Percentiles rank a stretch among this genome's conserved stretches.
These are phyloP conservation scores for Sarcophaga carnaria DNA, from an alignment of 2,888 invertebrate species.

Conservation along the genomic window DNA sequence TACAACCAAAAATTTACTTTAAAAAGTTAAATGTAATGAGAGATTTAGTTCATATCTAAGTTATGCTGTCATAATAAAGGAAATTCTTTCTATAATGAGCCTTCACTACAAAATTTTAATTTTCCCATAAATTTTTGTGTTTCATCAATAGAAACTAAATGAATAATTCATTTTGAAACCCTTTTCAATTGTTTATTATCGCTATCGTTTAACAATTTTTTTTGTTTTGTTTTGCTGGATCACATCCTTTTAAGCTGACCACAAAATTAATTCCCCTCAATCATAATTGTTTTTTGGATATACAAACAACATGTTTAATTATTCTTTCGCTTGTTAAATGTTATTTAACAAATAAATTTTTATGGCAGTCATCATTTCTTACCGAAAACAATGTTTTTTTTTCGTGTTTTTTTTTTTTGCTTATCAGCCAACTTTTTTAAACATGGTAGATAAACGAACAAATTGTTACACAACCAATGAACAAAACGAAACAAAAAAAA, in stretches of 20 bases:
- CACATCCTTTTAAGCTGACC: constrained; percentile 22
- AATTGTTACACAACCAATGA: not conserved
- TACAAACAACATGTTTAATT: constrained; percentile 28
- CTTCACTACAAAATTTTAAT: too few species aligned
- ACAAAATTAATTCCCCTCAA: constrained; percentile 13
- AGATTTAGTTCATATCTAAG: too few species aligned
- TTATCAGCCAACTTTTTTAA: constrained; percentile 16
- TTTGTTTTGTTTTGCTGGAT: not conserved
- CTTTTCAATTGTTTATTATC: not conserved
- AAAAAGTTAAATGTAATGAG: too few species aligned
- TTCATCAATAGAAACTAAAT: too few species aligned
- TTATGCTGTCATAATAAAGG: too few species aligned
- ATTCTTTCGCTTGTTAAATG: constrained; percentile 52
- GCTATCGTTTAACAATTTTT: not conserved
- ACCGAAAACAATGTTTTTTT: not conserved
- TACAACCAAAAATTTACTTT: too few species aligned
- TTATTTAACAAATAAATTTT: constrained; percentile 43
- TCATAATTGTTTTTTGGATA: constrained; percentile 4
- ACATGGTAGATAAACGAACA: constrained; percentile 10
- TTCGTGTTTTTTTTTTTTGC: not conserved
- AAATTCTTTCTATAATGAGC: too few species aligned
- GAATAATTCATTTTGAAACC: not conserved
- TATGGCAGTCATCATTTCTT: constrained; percentile 35
- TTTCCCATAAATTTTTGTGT: too few species aligned
- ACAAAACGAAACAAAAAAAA: constrained; percentile 37